Evolutionary conservation across 2,888 invertebrate species (phyloP).

Genomic region (Limnephilus rhombicus): DNA sequence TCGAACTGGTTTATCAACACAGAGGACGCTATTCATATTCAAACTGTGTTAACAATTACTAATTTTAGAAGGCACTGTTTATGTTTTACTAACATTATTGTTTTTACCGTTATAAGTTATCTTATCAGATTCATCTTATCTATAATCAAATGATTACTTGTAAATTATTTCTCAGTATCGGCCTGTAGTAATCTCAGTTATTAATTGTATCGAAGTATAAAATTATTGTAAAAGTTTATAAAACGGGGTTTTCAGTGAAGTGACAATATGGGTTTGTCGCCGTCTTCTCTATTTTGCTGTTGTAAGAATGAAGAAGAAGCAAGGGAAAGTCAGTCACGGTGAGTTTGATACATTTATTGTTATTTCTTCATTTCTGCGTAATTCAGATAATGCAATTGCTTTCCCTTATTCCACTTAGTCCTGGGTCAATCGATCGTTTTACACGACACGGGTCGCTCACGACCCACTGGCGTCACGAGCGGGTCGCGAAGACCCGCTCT

Average conservation of each 20-base stretch:
- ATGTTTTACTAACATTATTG: background rate
- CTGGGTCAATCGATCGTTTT: too few relatives aligned
- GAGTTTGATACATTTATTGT: background rate
- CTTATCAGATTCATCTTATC: background rate
- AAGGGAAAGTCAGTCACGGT: background rate
- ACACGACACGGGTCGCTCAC: too few relatives aligned
- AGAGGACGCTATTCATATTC: too few relatives aligned
- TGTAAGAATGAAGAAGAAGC: background rate
- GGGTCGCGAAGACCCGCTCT: too few relatives aligned
- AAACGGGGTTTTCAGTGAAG: background rate
- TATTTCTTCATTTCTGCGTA: background rate
- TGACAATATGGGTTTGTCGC: background rate
- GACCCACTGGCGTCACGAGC: too few relatives aligned
- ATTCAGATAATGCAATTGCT: too few relatives aligned
- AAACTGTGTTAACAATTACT: too few relatives aligned
- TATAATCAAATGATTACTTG: background rate
- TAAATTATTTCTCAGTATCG: background rate
- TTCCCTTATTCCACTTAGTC: too few relatives aligned
- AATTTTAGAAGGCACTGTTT: background rate
- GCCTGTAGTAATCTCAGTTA: background rate
- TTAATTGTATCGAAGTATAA: background rate
- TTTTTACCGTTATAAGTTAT: background rate
- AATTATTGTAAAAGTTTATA: background rate
- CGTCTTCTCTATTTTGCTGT: background rate
- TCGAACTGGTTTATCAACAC: too few relatives aligned